Evolutionary conservation across 2,113 vertebrate genomes (phyloP), one percentile per base, ranked within the genome.

Genomic region (Narcine bancroftii): DNA sequence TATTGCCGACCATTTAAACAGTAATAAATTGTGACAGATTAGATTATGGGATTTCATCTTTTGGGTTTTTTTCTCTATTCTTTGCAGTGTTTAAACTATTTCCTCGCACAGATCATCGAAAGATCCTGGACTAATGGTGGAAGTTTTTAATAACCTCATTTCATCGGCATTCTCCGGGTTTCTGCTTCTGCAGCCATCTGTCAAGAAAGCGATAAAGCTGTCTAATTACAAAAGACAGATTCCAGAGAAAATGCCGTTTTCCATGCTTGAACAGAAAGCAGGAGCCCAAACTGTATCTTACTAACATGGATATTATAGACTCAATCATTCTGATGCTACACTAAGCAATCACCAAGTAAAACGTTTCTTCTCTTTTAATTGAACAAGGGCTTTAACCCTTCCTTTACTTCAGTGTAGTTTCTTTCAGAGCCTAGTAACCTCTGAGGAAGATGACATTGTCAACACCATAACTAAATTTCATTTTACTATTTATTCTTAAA

Each of bases 191-290:
- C 89, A 91, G 65, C 42, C 65, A 91, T 69, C 89, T 91, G 89
- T 91, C 89, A 91, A 91, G 63, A 91, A 91, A 91, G 89, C 89
- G 69, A 91, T 91, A 91, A 91, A 91, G 89, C 89, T 91, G 65
- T 91, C 89, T 91, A 91, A 91, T 91, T 91, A 91, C 63, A 69
- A 69, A 91, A 91, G 89, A 91, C 89, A 91, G 89, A 91, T 91
- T 69, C 89, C 89, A 91, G 89, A 91, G 89, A 91, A 53, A 91
- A 91, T 91, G 89, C 89, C 69, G 89, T 91, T 91, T 91, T 69
- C 89, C 89, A 91, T 91, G 89, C 89, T 91, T 91, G 89, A 91
- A 91, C 47, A 91, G 65, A 91, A 91, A 91, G 65, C 89, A 91
- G 65, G 9, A 45, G 66, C 39, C 26, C 39, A 91, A 91, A 91